phyloP scores from a whole-genome alignment of 2,113 vertebrate species.

The Halichoeres trimaculatus region DNA sequence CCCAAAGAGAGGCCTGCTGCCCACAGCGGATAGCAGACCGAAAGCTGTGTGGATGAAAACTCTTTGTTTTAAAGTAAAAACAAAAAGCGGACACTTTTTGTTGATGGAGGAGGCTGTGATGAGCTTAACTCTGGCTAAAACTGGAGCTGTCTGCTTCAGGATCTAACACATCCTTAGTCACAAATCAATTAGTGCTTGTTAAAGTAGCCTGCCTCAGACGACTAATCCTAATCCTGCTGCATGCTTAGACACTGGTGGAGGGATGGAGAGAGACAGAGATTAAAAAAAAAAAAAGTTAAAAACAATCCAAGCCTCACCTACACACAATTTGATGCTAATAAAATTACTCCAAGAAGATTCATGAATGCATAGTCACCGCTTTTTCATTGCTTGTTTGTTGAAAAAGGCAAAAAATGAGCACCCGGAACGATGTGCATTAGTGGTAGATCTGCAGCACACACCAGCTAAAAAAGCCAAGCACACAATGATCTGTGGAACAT shows the following conservation, averaged over 20 bases:
- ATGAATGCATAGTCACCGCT: neutral
- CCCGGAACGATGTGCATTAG: neutral
- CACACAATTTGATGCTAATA: neutral
- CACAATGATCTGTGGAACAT: neutral
- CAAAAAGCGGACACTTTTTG: neutral
- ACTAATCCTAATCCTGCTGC: slow-evolving; percentile 77
- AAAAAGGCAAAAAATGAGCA: neutral
- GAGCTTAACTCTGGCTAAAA: neutral
- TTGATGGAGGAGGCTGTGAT: neutral
- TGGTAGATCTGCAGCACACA: neutral
- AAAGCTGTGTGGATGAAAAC: slow-evolving; percentile 8
- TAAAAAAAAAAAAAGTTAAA: neutral
- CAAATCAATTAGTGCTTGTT: slow-evolving; percentile 79
- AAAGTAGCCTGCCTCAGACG: slow-evolving; percentile 61
- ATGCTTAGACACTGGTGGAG: neutral
- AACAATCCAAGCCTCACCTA: neutral
- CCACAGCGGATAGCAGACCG: neutral
- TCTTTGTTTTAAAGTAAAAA: neutral
- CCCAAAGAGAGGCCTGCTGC: slow-evolving; percentile 26
- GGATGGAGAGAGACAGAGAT: neutral
- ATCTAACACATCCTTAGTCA: slow-evolving; percentile 37
- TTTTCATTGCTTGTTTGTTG: neutral
- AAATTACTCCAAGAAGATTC: too few species aligned
- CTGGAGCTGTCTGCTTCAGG: slow-evolving; percentile 1
- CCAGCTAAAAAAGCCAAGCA: neutral